Conservation (phyloP, 2,797 vertebrate genomes). For the Neosilurus mollespiculum region DNA sequence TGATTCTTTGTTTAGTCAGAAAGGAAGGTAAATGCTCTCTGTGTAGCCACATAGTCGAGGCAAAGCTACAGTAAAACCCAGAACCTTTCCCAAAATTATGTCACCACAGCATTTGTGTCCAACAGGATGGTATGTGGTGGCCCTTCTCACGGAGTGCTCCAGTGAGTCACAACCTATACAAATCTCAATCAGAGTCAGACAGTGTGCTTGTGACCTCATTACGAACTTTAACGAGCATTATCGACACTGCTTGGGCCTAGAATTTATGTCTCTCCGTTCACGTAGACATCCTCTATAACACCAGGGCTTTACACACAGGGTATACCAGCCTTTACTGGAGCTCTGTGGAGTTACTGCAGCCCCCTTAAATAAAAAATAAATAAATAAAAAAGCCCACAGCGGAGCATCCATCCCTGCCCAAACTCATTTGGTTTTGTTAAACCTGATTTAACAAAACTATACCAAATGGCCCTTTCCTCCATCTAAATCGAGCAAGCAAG, state of each 20-base stretch:
- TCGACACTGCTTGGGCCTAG: slow-evolving; percentile 61
- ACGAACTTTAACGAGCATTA: slow-evolving; percentile 66
- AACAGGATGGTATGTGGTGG: slow-evolving; percentile 28
- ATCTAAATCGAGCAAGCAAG: slow-evolving; percentile 38
- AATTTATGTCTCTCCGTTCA: slow-evolving; percentile 66
- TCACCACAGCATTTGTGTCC: slow-evolving; percentile 16
- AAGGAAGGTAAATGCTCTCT: not conserved
- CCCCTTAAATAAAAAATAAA: not conserved
- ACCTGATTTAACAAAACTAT: slow-evolving; percentile 44
- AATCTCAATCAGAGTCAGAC: slow-evolving; percentile 72
- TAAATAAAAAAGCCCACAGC: slow-evolving; percentile 1
- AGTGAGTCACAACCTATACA: slow-evolving; percentile 63
- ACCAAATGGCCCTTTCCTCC: slow-evolving; percentile 46
- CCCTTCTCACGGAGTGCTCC: slow-evolving; percentile 40
- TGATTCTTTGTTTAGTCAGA: not conserved
- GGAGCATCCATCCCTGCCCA: slow-evolving; percentile 19
- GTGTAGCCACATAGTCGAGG: too few species aligned
- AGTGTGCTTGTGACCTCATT: slow-evolving; percentile 72
- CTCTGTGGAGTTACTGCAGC: slow-evolving; percentile 40
- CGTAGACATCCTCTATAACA: slow-evolving; percentile 43
- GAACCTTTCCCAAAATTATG: not conserved
- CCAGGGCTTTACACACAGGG: slow-evolving; percentile 41
- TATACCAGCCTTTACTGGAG: slow-evolving; percentile 50
- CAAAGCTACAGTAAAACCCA: not conserved
- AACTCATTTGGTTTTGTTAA: slow-evolving; percentile 49